Conservation (phyloP, 2,888 invertebrate species). For the Limnephilus lunatus region DNA sequence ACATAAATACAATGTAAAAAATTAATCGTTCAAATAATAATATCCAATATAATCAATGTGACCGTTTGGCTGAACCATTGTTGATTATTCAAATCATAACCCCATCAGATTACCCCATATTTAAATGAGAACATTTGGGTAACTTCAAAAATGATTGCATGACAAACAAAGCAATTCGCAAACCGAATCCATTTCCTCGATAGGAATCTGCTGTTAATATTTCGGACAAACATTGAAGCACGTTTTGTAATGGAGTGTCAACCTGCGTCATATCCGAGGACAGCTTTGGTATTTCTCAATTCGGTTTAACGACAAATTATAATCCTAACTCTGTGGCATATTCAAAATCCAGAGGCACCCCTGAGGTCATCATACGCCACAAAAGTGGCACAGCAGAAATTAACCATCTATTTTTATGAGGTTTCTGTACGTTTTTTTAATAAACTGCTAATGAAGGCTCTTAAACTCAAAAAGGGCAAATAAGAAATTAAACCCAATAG, state of each 20-base stretch:
- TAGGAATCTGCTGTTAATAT: slow-evolving; percentile 4
- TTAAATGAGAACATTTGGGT: neutral
- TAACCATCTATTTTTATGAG: neutral
- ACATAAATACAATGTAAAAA: neutral
- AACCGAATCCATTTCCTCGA: neutral
- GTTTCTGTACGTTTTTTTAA: neutral
- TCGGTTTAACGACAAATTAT: slow-evolving; percentile 4
- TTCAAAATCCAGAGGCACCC: too few species aligned
- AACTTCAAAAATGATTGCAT: neutral
- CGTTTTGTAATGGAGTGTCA: slow-evolving; percentile 29
- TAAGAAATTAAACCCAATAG: too few species aligned
- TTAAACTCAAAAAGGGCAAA: neutral
- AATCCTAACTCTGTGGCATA: neutral
- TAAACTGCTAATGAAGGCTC: neutral
- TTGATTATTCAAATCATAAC: neutral
- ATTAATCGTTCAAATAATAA: neutral
- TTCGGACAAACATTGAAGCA: slow-evolving; percentile 2
- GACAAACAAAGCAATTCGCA: neutral
- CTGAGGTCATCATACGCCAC: neutral
- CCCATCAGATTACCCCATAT: neutral
- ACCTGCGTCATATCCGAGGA: neutral
- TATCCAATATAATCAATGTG: neutral
- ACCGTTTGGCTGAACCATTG: neutral
- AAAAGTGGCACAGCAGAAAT: neutral
- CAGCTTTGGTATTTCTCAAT: neutral